Percentiles rank a stretch among this genome's conserved stretches.
These are phyloP conservation scores for Periparus ater DNA, from an alignment of 2,797 vertebrate species.

Conservation along the genomic window DNA sequence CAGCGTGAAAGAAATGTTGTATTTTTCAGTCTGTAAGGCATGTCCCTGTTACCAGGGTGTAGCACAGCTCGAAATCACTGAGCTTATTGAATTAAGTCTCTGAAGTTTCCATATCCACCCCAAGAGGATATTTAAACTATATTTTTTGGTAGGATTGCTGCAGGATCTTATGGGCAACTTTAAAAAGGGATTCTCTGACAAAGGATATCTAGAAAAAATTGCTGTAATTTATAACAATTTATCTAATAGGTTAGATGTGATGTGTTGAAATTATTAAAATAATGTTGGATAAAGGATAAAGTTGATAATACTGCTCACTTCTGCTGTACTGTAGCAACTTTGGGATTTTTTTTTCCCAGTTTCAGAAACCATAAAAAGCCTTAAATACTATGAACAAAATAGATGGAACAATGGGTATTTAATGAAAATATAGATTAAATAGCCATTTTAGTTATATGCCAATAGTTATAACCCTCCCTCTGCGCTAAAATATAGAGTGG, in stretches of 20 bases:
- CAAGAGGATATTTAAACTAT: background rate
- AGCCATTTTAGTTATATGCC: background rate
- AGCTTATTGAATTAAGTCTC: background rate
- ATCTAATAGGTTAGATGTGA: background rate
- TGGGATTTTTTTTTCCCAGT: background rate
- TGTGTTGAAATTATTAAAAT: background rate
- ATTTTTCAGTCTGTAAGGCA: background rate
- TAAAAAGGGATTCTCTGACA: background rate
- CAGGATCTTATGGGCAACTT: background rate
- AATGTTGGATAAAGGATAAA: background rate
- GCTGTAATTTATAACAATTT: background rate
- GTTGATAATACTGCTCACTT: background rate
- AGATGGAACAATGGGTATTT: background rate
- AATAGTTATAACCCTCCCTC: background rate
- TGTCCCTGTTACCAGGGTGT: background rate
- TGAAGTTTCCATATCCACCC: background rate
- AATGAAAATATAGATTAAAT: background rate
- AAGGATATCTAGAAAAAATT: background rate
- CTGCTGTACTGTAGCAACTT: fast-evolving
- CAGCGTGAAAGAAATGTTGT: background rate
- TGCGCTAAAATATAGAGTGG: background rate
- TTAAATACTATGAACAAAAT: background rate
- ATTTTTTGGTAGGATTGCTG: background rate
- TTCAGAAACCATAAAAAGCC: background rate
- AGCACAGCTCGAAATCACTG: background rate